A percentile compares a stretch with the other conserved stretches of the same genome.
phyloP scores from a whole-genome alignment of 2,113 vertebrate genomes.

The Rana temporaria region DNA sequence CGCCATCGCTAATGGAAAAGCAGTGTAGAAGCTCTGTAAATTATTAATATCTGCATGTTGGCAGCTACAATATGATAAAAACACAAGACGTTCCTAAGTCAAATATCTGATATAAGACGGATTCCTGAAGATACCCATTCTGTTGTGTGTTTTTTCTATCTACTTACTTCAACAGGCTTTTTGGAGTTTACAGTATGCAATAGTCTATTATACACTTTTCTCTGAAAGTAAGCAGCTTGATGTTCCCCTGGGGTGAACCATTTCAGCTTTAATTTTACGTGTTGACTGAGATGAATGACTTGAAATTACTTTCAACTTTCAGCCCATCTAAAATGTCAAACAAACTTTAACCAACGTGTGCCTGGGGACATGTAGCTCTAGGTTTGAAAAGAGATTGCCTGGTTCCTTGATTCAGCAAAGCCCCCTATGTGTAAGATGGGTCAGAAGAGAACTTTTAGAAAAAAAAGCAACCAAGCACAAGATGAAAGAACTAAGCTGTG shows the following conservation, averaged over 20 bases:
- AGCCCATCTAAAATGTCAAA: conserved; percentile 72
- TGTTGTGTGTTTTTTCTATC: conserved; percentile 67
- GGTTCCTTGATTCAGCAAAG: conserved; percentile 52
- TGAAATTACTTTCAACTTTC: conserved; percentile 72
- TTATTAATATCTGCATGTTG: conserved; percentile 77
- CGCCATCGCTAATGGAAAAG: conserved; percentile 68
- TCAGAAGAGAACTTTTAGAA: conserved; percentile 59
- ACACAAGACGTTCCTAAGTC: conserved; percentile 65
- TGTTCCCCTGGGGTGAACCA: conserved; percentile 62
- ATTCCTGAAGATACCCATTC: conserved; percentile 67
- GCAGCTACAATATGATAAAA: conserved; percentile 69
- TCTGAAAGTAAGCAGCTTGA: conserved; percentile 63
- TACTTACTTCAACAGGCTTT: conserved; percentile 54
- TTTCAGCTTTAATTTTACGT: conserved; percentile 72
- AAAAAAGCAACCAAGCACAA: conserved; percentile 41
- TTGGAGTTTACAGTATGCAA: conserved; percentile 60
- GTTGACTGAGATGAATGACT: conserved; percentile 72
- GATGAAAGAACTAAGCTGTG: no score
- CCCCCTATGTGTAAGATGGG: conserved; percentile 37
- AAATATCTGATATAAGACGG: conserved; percentile 64
- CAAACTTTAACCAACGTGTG: conserved; percentile 69
- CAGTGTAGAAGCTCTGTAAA: conserved; percentile 71
- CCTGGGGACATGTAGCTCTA: conserved; percentile 64
- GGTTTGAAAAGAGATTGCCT: conserved; percentile 62
- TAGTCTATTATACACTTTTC: conserved; percentile 63